phyloP scores from a whole-genome alignment of 2,113 vertebrate genomes.

The Centropristis striata region DNA sequence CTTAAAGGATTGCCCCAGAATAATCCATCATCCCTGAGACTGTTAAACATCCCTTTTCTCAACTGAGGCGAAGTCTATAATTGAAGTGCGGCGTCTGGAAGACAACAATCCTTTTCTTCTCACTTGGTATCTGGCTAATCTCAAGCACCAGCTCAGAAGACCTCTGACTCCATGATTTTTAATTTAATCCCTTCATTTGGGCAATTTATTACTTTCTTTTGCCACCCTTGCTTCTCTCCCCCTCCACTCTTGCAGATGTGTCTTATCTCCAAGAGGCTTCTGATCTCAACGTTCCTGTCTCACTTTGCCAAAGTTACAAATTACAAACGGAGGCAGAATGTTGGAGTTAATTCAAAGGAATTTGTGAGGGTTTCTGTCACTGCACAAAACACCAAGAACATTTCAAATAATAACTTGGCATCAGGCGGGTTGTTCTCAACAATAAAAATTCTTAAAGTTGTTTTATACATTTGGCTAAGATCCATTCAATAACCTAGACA shows the following conservation, averaged over 20 bases:
- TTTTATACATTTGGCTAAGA: conserved; percentile 34
- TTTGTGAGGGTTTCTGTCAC: conserved; percentile 47
- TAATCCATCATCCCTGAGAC: conserved; percentile 64
- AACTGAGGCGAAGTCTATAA: conserved; percentile 54
- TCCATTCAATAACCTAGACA: conserved; percentile 25
- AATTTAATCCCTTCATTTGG: conserved; percentile 60
- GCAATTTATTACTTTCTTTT: conserved; percentile 63
- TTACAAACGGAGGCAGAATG: conserved; percentile 52
- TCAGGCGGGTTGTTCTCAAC: not conserved
- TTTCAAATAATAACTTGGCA: not conserved
- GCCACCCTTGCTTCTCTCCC: conserved; percentile 42
- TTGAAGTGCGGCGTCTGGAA: conserved; percentile 61
- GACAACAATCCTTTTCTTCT: conserved; percentile 67
- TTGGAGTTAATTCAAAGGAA: conserved; percentile 51
- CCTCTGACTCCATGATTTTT: conserved; percentile 68
- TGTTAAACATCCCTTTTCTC: conserved; percentile 61
- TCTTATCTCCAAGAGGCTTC: conserved; percentile 65
- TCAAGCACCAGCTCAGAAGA: conserved; percentile 71
- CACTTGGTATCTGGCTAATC: conserved; percentile 73
- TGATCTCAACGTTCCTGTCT: conserved; percentile 51
- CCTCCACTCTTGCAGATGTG: conserved; percentile 60
- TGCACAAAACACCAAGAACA: conserved; percentile 31
- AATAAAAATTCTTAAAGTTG: conserved; percentile 4
- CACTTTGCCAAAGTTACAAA: conserved; percentile 67
- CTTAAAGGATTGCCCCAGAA: conserved; percentile 58